Conservation (phyloP, 1,140 invertebrate genomes). For the Trachelipus rathkii region DNA sequence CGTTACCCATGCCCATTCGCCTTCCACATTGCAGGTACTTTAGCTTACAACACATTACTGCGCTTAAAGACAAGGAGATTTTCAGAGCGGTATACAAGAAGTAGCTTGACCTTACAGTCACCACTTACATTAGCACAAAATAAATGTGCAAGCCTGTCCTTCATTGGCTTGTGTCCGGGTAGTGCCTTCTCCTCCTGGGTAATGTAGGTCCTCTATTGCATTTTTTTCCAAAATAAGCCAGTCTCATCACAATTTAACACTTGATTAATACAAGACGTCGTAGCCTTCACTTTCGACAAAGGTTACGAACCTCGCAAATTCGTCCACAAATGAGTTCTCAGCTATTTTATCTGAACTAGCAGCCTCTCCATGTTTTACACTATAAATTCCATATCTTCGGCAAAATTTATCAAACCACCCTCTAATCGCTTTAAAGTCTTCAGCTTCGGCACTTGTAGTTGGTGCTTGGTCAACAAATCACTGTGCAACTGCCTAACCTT, state of each 20-base stretch:
- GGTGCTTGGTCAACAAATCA: too few species aligned
- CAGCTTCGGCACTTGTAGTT: too few species aligned
- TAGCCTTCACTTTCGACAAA: not conserved
- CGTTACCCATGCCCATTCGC: slow-evolving; percentile 26
- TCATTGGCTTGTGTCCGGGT: slow-evolving; percentile 52
- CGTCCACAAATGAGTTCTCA: not conserved
- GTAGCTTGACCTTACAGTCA: slow-evolving; percentile 51
- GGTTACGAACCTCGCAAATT: not conserved
- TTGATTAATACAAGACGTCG: slow-evolving; percentile 18
- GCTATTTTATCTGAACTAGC: slow-evolving; percentile 10
- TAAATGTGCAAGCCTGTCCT: slow-evolving; percentile 53
- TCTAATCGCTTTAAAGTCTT: not conserved
- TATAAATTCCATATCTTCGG: slow-evolving; percentile 1
- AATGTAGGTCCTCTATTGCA: slow-evolving; percentile 52
- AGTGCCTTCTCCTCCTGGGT: slow-evolving; percentile 49
- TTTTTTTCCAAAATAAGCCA: slow-evolving; percentile 53
- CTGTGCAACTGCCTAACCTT: too few species aligned
- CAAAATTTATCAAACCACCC: slow-evolving; percentile 21
- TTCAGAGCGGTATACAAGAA: slow-evolving; percentile 51
- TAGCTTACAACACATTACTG: not conserved
- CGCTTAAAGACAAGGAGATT: not conserved
- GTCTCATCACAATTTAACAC: slow-evolving; percentile 42
- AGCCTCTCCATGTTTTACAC: not conserved
- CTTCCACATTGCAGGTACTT: not conserved
- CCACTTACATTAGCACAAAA: slow-evolving; percentile 51